phyloP scores from a whole-genome alignment of 2,888 invertebrate species.

The Zonitis immaculata region DNA sequence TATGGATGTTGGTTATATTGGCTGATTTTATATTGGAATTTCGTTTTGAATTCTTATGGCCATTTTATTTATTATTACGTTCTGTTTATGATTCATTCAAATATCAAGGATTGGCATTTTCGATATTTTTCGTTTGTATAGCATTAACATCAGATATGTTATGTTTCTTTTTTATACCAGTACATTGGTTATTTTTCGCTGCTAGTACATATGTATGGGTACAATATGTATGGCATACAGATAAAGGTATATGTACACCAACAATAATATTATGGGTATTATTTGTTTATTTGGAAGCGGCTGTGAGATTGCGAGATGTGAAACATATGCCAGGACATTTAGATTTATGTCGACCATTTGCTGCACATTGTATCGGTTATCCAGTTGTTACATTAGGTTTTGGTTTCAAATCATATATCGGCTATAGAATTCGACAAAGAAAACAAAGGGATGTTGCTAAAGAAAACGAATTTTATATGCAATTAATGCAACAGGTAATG shows the following conservation, averaged over 20 bases:
- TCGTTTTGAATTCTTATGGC: slow-evolving; percentile 98
- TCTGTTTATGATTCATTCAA: slow-evolving; percentile 96
- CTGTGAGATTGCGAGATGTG: slow-evolving; percentile 76
- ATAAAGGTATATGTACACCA: slow-evolving; percentile 85
- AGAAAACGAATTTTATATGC: slow-evolving; percentile 93
- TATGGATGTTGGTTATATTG: slow-evolving; percentile 92
- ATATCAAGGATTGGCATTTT: slow-evolving; percentile 97
- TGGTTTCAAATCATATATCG: slow-evolving; percentile 88
- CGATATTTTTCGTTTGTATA: slow-evolving; percentile 96
- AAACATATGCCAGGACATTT: slow-evolving; percentile 80
- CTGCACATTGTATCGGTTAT: slow-evolving; percentile 74
- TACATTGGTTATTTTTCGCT: slow-evolving; percentile 95
- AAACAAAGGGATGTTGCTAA: slow-evolving; percentile 90
- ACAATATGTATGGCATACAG: slow-evolving; percentile 97
- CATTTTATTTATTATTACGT: slow-evolving; percentile 93
- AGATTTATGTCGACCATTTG: slow-evolving; percentile 91
- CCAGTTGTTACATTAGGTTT: slow-evolving; percentile 71
- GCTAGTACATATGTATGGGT: slow-evolving; percentile 99
- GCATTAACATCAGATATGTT: slow-evolving; percentile 97
- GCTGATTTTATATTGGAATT: slow-evolving; percentile 97
- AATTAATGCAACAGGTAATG: slow-evolving; percentile 81
- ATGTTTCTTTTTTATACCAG: slow-evolving; percentile 98
- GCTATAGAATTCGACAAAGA: slow-evolving; percentile 83
- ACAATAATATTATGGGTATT: slow-evolving; percentile 91
- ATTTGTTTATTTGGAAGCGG: slow-evolving; percentile 92